These are phyloP conservation scores for Papilio xuthus DNA, from an alignment of 1,140 invertebrate genomes.

Conservation along the genomic window DNA sequence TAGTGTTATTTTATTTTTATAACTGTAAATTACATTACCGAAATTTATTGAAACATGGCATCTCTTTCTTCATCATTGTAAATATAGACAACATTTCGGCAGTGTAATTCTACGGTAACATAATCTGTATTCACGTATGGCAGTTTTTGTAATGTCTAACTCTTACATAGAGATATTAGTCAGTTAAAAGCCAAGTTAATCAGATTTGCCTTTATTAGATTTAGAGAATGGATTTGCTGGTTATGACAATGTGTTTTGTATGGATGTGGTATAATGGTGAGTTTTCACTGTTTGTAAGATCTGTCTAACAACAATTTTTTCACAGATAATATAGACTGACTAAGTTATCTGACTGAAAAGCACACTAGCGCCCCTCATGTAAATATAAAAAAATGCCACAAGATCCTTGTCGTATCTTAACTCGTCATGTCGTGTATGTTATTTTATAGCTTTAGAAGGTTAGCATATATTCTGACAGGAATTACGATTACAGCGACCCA, in stretches of 20 bases:
- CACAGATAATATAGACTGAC: no score
- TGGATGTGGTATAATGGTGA: not conserved
- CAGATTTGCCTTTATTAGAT: conserved; percentile 15
- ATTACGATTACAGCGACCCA: no score
- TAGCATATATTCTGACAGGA: no score
- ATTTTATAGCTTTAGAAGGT: no score
- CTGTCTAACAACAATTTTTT: not conserved
- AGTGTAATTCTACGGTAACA: not conserved
- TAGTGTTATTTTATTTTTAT: not conserved
- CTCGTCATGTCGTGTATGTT: no score
- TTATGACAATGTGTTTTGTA: conserved; percentile 21
- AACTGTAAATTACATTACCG: not conserved
- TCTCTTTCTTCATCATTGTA: not conserved
- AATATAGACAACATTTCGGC: not conserved
- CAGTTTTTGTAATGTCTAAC: not conserved
- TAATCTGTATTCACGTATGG: not conserved
- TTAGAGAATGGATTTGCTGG: conserved; percentile 21
- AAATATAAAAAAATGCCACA: no score
- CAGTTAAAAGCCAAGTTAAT: not conserved
- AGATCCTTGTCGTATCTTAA: no score
- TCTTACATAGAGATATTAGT: conserved; percentile 15
- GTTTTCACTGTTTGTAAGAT: not conserved
- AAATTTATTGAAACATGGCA: not conserved
- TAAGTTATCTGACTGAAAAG: no score
- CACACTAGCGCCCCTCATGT: no score